A percentile compares a stretch with the other conserved stretches of the same genome.
phyloP scores from a whole-genome alignment of 2,888 invertebrate species.

The Tinea trinotella region DNA sequence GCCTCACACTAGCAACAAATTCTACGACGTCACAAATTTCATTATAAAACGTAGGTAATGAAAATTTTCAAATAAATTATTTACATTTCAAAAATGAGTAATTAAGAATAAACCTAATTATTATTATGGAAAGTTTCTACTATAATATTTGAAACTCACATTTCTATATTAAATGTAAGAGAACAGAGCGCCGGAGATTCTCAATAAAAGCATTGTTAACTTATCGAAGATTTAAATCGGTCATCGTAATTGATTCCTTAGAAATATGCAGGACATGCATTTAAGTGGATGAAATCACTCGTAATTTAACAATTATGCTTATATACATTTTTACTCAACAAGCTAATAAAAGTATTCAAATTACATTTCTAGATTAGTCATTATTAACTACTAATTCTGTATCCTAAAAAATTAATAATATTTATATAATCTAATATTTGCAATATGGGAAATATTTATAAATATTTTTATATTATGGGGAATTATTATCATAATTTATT shows the following conservation, averaged over 20 bases:
- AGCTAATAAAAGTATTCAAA: background rate
- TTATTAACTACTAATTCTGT: too few species aligned
- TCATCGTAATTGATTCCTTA: background rate
- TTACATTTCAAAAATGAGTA: too few species aligned
- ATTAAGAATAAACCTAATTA: background rate
- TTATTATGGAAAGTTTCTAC: background rate
- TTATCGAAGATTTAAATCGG: background rate
- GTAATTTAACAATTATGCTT: background rate
- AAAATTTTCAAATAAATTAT: too few species aligned
- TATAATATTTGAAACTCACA: background rate
- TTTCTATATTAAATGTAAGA: background rate
- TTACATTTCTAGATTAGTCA: background rate
- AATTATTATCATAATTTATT: too few species aligned
- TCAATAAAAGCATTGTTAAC: slow-evolving; percentile 1
- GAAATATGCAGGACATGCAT: background rate
- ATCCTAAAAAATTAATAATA: too few species aligned
- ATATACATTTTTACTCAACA: too few species aligned
- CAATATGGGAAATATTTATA: too few species aligned
- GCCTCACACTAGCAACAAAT: too few species aligned
- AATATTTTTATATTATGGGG: too few species aligned
- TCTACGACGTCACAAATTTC: too few species aligned
- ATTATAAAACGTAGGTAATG: too few species aligned
- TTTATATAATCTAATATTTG: too few species aligned
- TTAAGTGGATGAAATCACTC: background rate
- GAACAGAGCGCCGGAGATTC: slow-evolving; percentile 5